Evolutionary conservation across 1,140 invertebrate species (phyloP), one percentile per base, ranked within the genome.

Genomic region (Papilio dardanus): DNA sequence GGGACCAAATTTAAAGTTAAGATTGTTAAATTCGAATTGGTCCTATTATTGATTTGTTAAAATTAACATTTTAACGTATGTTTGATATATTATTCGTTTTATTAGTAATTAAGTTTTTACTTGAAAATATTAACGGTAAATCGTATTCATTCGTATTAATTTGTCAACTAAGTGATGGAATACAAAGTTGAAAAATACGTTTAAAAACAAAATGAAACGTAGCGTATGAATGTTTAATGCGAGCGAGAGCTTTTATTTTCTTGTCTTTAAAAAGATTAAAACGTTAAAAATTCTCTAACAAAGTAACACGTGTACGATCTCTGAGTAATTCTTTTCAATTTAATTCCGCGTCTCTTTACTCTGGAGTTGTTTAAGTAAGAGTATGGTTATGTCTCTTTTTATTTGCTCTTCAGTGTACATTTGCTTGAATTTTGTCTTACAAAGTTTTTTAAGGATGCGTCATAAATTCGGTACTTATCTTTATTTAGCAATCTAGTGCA

Each of bases 301-400:
- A 62, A 62, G 24, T 62, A 62, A 62, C 54, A 62, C 54, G 54
- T 62, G 54, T 62, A 62, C 54, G 54, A 62, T 62, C 54, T 62
- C 54, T 62, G 54, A 28, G 21, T 62, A 28, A 62, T 62, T 62
- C 54, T 30, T 62, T 62, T 62, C 54, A 62, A 62, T 62, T 62
- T 62, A 10, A 24, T 62, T 30, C 54, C 54, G 24, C 14, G 54
- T 62, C 54, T 62, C 24, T 62, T 62, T 62, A 28, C 21, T 62
- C 12, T 62, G 54, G 10, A 58, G 54, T 16, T 62, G 24, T 62
- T 62, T 62, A 62, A 62, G 24, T 62, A 3, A 14, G 50, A 54
- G 54, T 62, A 24, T 28, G 8, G 21, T 28, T 28, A 24, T 3
- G 8, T 50, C 46, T 19, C 35, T 28, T 54, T 58, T 58, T 58